phyloP scores from a whole-genome alignment of 2,888 invertebrate genomes.

The Cistogaster globosa region DNA sequence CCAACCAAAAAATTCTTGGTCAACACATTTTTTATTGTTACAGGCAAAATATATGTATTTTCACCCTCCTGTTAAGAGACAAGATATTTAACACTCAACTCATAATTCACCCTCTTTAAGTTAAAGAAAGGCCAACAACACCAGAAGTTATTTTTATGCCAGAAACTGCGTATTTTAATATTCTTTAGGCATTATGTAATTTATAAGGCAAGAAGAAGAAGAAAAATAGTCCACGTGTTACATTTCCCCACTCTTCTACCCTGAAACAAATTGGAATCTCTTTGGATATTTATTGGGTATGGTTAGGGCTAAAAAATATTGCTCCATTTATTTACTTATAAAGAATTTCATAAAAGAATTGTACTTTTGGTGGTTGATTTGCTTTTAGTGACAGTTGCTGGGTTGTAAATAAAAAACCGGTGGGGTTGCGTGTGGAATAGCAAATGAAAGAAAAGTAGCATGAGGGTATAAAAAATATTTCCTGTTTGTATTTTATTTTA shows the following conservation, averaged over 20 bases:
- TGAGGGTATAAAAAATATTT: constrained; percentile 20
- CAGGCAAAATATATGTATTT: constrained; percentile 3
- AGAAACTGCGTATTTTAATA: constrained; percentile 47
- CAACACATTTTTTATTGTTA: constrained; percentile 23
- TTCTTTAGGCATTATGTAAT: constrained; percentile 16
- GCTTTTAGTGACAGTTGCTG: constrained; percentile 6
- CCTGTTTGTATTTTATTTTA: constrained; percentile 21
- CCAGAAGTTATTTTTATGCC: constrained; percentile 21
- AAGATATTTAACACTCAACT: neutral
- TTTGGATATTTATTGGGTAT: constrained; percentile 62
- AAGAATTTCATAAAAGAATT: constrained; percentile 14
- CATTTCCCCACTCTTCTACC: neutral
- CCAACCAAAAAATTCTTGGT: constrained; percentile 13
- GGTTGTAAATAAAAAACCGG: neutral
- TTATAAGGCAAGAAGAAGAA: neutral
- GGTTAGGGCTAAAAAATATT: constrained; percentile 53
- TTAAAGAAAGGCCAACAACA: neutral
- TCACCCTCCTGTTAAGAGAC: constrained; percentile 9
- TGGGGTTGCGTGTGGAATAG: constrained; percentile 13
- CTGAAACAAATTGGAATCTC: neutral
- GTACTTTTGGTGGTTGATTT: constrained; percentile 69
- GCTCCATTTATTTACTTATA: constrained; percentile 27
- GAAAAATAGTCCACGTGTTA: constrained; percentile 27
- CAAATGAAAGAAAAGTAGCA: neutral
- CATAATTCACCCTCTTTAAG: constrained; percentile 15